These are phyloP conservation scores for Echinometra lucunter DNA, from an alignment of 53 echinoderm and acorn worm genomes.

Conservation along the genomic window DNA sequence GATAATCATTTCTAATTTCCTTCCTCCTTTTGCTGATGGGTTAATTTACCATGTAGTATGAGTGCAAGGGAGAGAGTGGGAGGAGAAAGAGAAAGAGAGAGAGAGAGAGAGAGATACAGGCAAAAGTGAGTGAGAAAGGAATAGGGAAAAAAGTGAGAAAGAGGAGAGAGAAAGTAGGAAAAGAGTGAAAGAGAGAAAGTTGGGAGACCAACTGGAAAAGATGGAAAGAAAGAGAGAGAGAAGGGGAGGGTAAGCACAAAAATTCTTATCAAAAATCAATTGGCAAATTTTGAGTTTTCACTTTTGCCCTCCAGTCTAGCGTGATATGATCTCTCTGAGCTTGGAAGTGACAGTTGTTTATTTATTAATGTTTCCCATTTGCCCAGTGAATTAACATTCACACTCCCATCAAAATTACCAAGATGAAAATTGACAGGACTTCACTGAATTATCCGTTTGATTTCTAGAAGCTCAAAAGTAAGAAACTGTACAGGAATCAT, in stretches of 20 bases:
- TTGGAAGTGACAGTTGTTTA: background rate
- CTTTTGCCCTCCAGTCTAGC: background rate
- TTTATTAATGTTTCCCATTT: too few species aligned
- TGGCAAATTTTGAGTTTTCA: background rate
- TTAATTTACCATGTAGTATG: slow-evolving; percentile 40
- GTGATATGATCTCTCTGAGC: background rate
- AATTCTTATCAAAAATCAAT: background rate
- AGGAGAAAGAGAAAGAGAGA: background rate
- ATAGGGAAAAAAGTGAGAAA: background rate
- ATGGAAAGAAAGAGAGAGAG: background rate
- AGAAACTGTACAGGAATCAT: background rate
- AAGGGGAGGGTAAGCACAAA: background rate
- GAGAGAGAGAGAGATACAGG: background rate
- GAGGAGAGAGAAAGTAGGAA: too few species aligned
- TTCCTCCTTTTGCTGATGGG: slow-evolving; percentile 52
- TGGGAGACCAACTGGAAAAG: background rate
- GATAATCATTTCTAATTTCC: slow-evolving; percentile 68
- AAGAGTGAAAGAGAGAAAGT: background rate
- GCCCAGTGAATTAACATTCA: too few species aligned
- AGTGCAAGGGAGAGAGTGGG: background rate
- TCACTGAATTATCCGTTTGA: background rate
- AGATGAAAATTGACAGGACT: background rate
- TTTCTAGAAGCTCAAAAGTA: background rate
- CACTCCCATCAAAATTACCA: background rate
- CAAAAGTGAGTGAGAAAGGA: background rate